These are phyloP conservation scores for Drosophila anomalata DNA, from an alignment of 2,888 invertebrate species.

Conservation along the genomic window DNA sequence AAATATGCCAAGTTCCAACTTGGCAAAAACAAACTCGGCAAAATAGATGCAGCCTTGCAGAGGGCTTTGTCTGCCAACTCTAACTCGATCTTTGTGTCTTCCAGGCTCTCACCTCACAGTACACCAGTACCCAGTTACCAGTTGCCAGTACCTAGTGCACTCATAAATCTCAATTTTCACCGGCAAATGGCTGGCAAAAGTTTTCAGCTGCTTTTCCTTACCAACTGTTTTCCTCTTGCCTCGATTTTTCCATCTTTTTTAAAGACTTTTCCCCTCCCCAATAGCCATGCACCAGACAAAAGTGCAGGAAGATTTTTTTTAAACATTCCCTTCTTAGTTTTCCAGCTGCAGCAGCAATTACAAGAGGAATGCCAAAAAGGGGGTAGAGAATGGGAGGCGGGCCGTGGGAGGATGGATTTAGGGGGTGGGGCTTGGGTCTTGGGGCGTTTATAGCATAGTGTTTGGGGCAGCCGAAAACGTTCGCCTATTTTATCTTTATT, in stretches of 20 bases:
- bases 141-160: conserved; percentile 44
- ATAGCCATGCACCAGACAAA: conserved; percentile 22
- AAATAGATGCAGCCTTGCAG: conserved; percentile 36
- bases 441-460: conserved; percentile 1
- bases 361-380: conserved; percentile 12
- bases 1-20: conserved; percentile 72
- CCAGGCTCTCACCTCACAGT: not conserved
- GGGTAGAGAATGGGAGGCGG: not conserved
- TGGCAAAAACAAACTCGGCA: conserved; percentile 53
- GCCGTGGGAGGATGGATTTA: not conserved
- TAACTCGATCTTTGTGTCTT: conserved; percentile 1
- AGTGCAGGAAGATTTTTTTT: conserved; percentile 47
- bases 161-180: conserved; percentile 76
- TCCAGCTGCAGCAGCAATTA: conserved; percentile 60
- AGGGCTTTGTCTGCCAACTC: conserved; percentile 24
- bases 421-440: conserved; percentile 6
- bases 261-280: conserved; percentile 20
- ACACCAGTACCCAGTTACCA: not conserved
- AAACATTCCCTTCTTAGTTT: conserved; percentile 48
- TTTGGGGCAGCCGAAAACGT: conserved; percentile 48
- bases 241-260: conserved; percentile 14
- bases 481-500: conserved; percentile 74
- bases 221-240: conserved; percentile 42
- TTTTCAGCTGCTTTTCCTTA: conserved; percentile 53
- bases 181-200: conserved; percentile 69